Evolutionary conservation across 1,140 invertebrate genomes (phyloP).

Genomic region (Drosophila tani): DNA sequence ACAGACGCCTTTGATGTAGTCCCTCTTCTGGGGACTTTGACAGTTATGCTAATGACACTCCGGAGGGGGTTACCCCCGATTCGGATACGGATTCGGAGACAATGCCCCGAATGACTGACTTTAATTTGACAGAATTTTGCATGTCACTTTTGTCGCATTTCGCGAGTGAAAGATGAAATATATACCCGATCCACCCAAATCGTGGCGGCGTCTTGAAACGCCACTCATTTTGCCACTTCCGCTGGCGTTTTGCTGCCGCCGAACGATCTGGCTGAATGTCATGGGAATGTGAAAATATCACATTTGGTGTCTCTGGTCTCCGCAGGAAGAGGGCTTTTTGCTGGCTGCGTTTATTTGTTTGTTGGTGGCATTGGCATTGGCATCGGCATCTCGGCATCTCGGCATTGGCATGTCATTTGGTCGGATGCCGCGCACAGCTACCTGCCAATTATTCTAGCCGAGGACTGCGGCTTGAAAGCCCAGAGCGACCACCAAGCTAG

Average conservation of each 20-base stretch:
- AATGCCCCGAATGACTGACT: slow-evolving; percentile 68
- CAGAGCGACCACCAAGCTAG: slow-evolving; percentile 77
- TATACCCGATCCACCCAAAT: slow-evolving; percentile 46
- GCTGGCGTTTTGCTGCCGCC: slow-evolving; percentile 51
- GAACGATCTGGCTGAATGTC: slow-evolving; percentile 56
- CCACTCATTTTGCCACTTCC: slow-evolving; percentile 82
- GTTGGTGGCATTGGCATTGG: slow-evolving; percentile 32
- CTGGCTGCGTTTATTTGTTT: slow-evolving; percentile 34
- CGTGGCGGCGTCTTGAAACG: slow-evolving; percentile 77
- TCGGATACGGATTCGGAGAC: slow-evolving; percentile 30
- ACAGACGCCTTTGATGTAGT: slow-evolving; percentile 51
- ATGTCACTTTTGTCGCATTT: slow-evolving; percentile 72
- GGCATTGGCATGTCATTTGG: slow-evolving; percentile 78
- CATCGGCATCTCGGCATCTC: slow-evolving; percentile 1
- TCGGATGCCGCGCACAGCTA: slow-evolving; percentile 63
- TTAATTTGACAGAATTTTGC: slow-evolving; percentile 83
- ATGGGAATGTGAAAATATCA: slow-evolving; percentile 79
- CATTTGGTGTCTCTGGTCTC: slow-evolving; percentile 51
- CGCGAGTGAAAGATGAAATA: slow-evolving; percentile 33
- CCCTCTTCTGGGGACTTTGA: slow-evolving; percentile 41
- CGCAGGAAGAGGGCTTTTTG: slow-evolving; percentile 66
- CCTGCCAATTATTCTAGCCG: slow-evolving; percentile 80
- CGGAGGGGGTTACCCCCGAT: too few relatives aligned
- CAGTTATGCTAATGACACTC: slow-evolving; percentile 78
- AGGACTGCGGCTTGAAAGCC: slow-evolving; percentile 33